Evolutionary conservation across 2,888 invertebrate genomes (phyloP), one percentile per base, ranked within the genome.

Genomic region (Hesperia comma): DNA sequence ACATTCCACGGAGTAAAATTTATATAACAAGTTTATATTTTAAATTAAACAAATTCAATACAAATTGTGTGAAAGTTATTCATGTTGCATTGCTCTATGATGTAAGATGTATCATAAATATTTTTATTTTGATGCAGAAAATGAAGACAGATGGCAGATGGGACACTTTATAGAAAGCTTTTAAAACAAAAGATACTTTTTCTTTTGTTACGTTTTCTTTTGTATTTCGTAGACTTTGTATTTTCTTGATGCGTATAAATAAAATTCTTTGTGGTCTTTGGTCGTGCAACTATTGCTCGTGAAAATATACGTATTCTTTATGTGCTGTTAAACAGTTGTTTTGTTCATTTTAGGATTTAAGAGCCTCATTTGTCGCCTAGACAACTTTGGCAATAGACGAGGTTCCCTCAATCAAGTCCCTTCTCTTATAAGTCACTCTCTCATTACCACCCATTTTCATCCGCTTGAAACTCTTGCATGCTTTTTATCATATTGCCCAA

Each of bases 201-300:
- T 53, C 57, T 63, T 64, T 64, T 64, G 51, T 64, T 51, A 5
- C 19, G 21, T 51, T 51, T 57, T 57, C 51, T 57, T 26, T 63
- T 56, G 14, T 21, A 26, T 37, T 51, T 37, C 46, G 15, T 33
- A 43, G 46, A 17, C 21, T 56, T 54, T 51, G 32, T 7, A 33
- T 55, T 63, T 62, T 62, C 41, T 63, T 49, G 46, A 63, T 37
- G 21, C 63, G 8, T 40, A 63, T 63, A 63, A 63, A 60, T 60
- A 60, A 32, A 49, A 60, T 49, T 58, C 46, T 46, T 49, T 60
- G 26, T 46, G 58, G 43, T 58, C 58, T 46, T 41, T 58, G 33
- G 12, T 49, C 19, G 15, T 49, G 19, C 49, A 49, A 49, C 49
- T 19, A 46, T 46, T 46, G 46, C 46, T 46, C 7, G 46, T 46